Base-by-base conservation (phyloP, 2,888 invertebrate species). In the Coecobrya sp. region DNA sequence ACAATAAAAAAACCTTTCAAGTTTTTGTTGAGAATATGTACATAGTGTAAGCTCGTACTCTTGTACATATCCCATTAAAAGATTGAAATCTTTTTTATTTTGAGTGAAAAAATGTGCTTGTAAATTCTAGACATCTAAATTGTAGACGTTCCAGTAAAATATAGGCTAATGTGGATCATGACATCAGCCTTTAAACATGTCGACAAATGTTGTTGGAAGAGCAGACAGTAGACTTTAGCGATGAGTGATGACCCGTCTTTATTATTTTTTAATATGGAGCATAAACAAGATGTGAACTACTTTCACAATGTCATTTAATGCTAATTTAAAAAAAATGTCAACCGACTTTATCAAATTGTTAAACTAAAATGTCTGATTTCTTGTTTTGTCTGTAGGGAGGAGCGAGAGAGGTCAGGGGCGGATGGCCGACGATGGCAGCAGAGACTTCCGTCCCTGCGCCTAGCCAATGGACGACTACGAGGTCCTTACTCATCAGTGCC, bases 401-500 rank as follows among this genome's bases (percentile, higher is more conserved):
- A 95, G 86, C 93, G 95, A 65, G 94, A 94, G 91, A 89, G 94
- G 79, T 94, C 94, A 81, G 93, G 93, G 73, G 94, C 94, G 42
- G 94, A 94, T 86, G 94, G 94, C 65, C 88, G 94, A 89, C 86
- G 95, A 95, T 95, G 95, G 95, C 95, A 96, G 96, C 97, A 97
- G 96, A 76, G 93, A 88, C 96, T 97, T 96, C 97, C 97, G 96
- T 97, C 97, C 96, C 96, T 97, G 96, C 97, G 97, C 96, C 97
- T 97, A 96, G 97, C 97, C 95, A 97, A 97, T 97, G 97, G 97
- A 95, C 97, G 97, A 95, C 94, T 95, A 95, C 94, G 95, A 94
- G 94, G 95, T 93, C 91, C 92, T 22, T 94, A 95, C 85, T 93
- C 94, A 19, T 94, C 94, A 79, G 95, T 95, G 92, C 94, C 95